phyloP scores from a whole-genome alignment of 2,113 vertebrate genomes.

The Sinocyclocheilus grahami region DNA sequence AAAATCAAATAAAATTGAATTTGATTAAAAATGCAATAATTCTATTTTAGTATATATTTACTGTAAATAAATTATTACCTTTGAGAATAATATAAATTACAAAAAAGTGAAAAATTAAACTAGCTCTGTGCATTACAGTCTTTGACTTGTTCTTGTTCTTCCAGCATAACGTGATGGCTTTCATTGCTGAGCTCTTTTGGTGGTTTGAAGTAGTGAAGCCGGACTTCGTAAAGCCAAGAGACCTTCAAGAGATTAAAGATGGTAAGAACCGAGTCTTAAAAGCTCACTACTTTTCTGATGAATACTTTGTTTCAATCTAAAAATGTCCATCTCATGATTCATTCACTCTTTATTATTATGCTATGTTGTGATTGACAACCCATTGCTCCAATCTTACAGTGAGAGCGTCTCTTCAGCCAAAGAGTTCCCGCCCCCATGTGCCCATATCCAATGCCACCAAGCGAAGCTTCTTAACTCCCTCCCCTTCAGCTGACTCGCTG shows the following conservation, averaged over 20 bases:
- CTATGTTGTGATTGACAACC: constrained; percentile 2
- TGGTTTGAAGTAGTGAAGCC: constrained; percentile 95
- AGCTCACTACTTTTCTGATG: neutral
- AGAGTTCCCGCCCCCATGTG: constrained; percentile 78
- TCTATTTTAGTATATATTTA: neutral
- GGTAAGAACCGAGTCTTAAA: constrained; percentile 70
- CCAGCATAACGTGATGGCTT: constrained; percentile 91
- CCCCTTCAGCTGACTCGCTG: constrained; percentile 74
- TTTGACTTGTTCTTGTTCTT: constrained; percentile 38
- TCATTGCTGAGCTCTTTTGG: constrained; percentile 96
- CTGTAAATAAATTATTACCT: neutral
- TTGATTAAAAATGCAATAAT: neutral
- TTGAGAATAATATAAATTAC: neutral
- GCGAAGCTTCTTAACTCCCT: constrained; percentile 82
- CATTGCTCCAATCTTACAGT: constrained; percentile 67
- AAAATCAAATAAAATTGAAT: no score
- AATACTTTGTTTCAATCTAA: neutral
- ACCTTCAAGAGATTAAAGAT: constrained; percentile 87
- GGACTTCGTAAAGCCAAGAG: constrained; percentile 91
- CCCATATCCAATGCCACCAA: constrained; percentile 88
- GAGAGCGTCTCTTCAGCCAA: constrained; percentile 82
- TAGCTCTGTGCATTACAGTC: neutral
- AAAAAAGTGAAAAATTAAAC: neutral
- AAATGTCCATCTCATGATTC: neutral
- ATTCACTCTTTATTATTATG: neutral